These are phyloP conservation scores for Passer montanus DNA, from an alignment of 2,113 vertebrate genomes.

Conservation along the genomic window DNA sequence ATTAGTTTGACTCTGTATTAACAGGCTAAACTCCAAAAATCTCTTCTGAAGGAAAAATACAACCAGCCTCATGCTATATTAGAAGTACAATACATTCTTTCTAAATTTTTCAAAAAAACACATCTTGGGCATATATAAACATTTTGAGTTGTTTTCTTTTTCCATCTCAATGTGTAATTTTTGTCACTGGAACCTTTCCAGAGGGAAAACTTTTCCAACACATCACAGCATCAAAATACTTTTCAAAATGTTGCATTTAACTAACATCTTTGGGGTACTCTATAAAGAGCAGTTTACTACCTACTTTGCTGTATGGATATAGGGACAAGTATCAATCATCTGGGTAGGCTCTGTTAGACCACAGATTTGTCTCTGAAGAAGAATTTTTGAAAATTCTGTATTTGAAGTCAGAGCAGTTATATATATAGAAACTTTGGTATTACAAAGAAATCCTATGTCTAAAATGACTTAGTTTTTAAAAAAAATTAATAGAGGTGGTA, in stretches of 20 bases:
- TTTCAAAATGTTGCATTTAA: not conserved
- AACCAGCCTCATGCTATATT: not conserved
- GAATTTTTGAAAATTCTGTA: not conserved
- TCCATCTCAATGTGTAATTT: not conserved
- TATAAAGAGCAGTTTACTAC: not conserved
- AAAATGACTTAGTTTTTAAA: not conserved
- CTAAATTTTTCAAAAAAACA: not conserved
- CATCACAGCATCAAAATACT: not conserved
- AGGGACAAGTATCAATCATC: not conserved
- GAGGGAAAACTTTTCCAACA: not conserved
- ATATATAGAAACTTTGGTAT: not conserved
- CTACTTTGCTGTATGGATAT: not conserved
- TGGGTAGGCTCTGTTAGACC: not conserved
- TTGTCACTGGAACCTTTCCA: not conserved
- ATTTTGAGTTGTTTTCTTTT: not conserved
- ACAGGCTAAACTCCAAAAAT: not conserved
- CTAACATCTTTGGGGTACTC: not conserved
- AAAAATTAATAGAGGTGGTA: rapidly evolving
- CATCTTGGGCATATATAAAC: not conserved
- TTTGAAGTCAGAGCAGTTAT: not conserved
- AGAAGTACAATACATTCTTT: not conserved
- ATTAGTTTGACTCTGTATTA: not conserved
- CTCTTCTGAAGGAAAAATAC: not conserved
- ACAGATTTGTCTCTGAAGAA: not conserved
- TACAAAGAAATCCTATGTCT: not conserved